Percentiles rank a stretch among this genome's conserved stretches.
phyloP scores from a whole-genome alignment of 2,888 invertebrate species.

The Eupithecia abbreviata region DNA sequence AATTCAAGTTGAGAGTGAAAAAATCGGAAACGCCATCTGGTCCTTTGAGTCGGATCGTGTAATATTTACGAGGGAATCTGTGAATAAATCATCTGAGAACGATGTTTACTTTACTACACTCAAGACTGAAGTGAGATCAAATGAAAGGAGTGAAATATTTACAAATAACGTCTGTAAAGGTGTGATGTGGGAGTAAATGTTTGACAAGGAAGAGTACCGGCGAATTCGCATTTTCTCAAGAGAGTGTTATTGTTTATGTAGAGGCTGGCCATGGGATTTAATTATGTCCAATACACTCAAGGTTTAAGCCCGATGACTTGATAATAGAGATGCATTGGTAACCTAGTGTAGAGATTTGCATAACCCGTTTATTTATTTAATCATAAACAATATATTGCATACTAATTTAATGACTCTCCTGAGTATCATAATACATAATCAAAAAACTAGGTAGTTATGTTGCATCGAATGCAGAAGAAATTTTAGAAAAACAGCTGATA shows the following conservation, averaged over 20 bases:
- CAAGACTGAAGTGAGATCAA: constrained; percentile 39
- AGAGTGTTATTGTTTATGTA: background rate
- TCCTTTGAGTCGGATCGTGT: constrained; percentile 52
- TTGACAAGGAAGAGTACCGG: constrained; percentile 25
- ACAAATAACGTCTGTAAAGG: constrained; percentile 34
- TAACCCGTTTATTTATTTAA: background rate
- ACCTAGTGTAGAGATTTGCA: background rate
- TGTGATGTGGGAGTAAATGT: constrained; percentile 26
- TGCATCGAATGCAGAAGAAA: background rate
- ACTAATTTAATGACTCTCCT: background rate
- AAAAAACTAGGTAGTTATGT: background rate
- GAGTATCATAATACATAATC: background rate
- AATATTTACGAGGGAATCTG: constrained; percentile 61
- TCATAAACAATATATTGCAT: background rate
- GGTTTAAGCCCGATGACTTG: background rate
- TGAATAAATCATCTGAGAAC: constrained; percentile 63
- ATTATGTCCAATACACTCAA: background rate
- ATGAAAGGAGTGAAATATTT: constrained; percentile 38
- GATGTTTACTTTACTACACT: constrained; percentile 44
- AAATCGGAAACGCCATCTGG: constrained; percentile 69
- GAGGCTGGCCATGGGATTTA: background rate
- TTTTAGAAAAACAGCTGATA: background rate
- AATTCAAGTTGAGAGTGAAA: constrained; percentile 54
- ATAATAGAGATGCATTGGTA: background rate
- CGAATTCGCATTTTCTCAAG: constrained; percentile 5